A percentile compares a stretch with the other conserved stretches of the same genome.
Conservation (phyloP, 2,797 vertebrate genomes). For the Phyllotis vaccarum region DNA sequence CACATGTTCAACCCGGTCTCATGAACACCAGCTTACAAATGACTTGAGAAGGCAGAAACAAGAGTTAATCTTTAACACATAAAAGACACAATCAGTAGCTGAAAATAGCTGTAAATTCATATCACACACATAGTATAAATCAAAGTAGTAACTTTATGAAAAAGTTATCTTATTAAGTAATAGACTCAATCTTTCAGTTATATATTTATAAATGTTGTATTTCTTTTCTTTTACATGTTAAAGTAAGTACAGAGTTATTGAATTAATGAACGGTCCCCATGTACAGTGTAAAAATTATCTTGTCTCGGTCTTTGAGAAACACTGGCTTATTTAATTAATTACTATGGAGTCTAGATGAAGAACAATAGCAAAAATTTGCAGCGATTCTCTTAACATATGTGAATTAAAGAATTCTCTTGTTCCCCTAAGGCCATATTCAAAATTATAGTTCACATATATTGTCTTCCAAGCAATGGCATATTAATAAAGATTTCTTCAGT, state of each 20-base stretch:
- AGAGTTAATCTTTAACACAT: conserved; percentile 47
- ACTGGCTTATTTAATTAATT: conserved; percentile 14
- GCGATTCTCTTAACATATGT: conserved; percentile 46
- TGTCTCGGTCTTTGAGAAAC: conserved; percentile 36
- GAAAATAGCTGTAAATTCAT: conserved; percentile 48
- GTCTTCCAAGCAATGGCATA: conserved; percentile 67
- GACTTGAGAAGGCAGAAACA: background rate
- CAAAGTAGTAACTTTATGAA: background rate
- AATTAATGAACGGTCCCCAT: conserved; percentile 5
- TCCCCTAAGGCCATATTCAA: conserved; percentile 58
- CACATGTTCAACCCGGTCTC: background rate
- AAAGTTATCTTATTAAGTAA: conserved; percentile 13
- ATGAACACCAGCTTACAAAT: background rate
- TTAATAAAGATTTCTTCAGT: conserved; percentile 64
- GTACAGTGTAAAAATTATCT: conserved; percentile 53
- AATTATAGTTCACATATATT: conserved; percentile 65
- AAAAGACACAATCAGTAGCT: conserved; percentile 32
- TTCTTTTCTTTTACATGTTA: conserved; percentile 51
- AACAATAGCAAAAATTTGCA: conserved; percentile 29
- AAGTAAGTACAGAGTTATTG: conserved; percentile 40
- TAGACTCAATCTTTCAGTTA: background rate
- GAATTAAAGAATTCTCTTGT: conserved; percentile 47
- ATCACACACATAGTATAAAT: background rate
- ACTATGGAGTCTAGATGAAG: conserved; percentile 25
- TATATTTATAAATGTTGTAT: background rate